Evolutionary conservation across 2,797 vertebrate genomes (phyloP), one percentile per base, ranked within the genome.

Genomic region (Amphiprion clarkii): DNA sequence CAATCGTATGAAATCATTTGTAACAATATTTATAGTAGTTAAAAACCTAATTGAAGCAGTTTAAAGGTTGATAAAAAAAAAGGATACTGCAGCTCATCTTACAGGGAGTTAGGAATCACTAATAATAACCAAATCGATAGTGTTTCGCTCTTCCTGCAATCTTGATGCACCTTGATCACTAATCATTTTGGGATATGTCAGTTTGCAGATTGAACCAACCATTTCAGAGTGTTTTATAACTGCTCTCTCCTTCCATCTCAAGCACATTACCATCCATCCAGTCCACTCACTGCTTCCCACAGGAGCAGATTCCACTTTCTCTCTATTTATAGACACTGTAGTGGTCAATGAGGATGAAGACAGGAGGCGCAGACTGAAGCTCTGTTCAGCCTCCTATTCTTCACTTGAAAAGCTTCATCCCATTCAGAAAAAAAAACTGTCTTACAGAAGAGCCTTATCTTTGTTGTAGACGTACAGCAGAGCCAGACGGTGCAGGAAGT

Each of bases 301-400:
- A 59, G 61, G 61, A 76, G 33, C 60, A 67, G 53, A 54, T 56
- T 36, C 64, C 29, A 64, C 65, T 74, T 25, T 79, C 17, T 48
- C 23, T 67, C 66, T 89, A 87, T 90, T 82, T 79, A 72, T 81
- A 86, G 75, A 68, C 58, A 6, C 60, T 1, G 54, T 51, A 46
- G 73, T 46, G 13, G 27, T 80, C 66, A 76, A 52, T 63, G 71
- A 82, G 33, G 44, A 74, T 67, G 65, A 44, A 63, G 48, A 71
- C 68, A 21, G 57, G 73, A 79, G 21, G 4, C 44, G 59, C 51
- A 49, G 49, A 52, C 74, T 70, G 51, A 66, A 78, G 68, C 76
- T 83, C 31, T 53, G 8, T 63, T 82, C 54, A 76, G 46, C 53
- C 21, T 58, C 72, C 64, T 79, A 61, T 62, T 75, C 53, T 40